These are phyloP conservation scores for Diplodus sargus DNA, from an alignment of 2,797 vertebrate species.

Conservation along the genomic window DNA sequence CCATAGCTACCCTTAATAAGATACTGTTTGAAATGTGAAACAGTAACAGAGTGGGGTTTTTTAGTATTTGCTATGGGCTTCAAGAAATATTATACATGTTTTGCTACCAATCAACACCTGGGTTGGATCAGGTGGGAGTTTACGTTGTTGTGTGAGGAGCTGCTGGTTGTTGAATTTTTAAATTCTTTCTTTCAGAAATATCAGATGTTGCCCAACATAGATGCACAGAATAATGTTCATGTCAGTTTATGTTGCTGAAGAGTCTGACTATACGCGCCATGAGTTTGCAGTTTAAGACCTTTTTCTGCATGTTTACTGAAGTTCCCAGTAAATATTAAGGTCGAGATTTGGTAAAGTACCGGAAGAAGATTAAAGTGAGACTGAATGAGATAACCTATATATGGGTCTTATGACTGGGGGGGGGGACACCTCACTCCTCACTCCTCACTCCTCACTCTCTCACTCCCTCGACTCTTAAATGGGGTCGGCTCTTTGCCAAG, in stretches of 20 bases:
- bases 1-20: neutral
- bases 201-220: neutral
- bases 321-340: conserved; percentile 17
- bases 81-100: no score
- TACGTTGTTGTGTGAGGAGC: neutral
- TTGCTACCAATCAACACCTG: neutral
- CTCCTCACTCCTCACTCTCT: conserved; percentile 1
- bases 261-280: neutral
- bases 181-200: neutral
- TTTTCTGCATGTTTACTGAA: conserved; percentile 1
- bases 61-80: no score
- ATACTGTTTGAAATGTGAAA: neutral
- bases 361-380: conserved; percentile 1
- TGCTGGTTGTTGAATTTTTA: neutral
- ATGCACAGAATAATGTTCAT: neutral
- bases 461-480: conserved; percentile 59
- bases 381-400: neutral
- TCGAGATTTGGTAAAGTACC: neutral
- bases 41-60: no score
- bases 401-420: conserved; percentile 19
- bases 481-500: conserved; percentile 67
- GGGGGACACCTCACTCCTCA: conserved; percentile 29
- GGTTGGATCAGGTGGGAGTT: neutral
- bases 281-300: neutral
- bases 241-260: neutral